Evolutionary conservation across 2,888 invertebrate species (phyloP).

Genomic region (Cosmopolites sordidus): DNA sequence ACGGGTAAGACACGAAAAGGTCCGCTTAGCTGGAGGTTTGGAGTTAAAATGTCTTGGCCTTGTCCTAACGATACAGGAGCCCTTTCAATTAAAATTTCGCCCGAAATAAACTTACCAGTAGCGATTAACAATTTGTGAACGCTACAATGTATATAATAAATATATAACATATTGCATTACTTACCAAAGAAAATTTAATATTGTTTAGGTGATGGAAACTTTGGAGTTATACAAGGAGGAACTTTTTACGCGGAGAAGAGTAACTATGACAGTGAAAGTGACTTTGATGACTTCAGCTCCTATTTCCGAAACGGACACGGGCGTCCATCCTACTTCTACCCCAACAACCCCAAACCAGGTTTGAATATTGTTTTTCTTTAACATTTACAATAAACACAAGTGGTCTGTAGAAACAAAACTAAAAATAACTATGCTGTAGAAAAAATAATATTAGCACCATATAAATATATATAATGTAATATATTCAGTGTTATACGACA

Average conservation of each 20-base stretch:
- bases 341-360: conserved; percentile 56
- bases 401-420: too few species aligned
- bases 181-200: conserved; percentile 1
- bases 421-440: too few species aligned
- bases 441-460: too few species aligned
- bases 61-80: too few species aligned
- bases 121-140: too few species aligned
- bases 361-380: too few species aligned
- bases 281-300: conserved; percentile 52
- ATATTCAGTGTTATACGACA: too few species aligned
- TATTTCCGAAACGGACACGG: conserved; percentile 70
- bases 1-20: not conserved
- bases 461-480: too few species aligned
- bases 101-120: too few species aligned
- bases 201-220: conserved; percentile 69
- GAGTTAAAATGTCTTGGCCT: too few species aligned
- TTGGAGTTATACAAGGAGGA: conserved; percentile 80
- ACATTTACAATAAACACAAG: too few species aligned
- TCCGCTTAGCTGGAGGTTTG: conserved; percentile 5
- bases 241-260: conserved; percentile 78
- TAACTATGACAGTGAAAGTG: conserved; percentile 58
- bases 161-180: not conserved
- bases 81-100: too few species aligned
- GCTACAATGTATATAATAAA: not conserved
- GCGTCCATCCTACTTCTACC: conserved; percentile 54